A percentile compares a stretch with the other conserved stretches of the same genome.
These are phyloP conservation scores for Aporophyla nigra DNA, from an alignment of 2,888 invertebrate genomes.

Conservation along the genomic window DNA sequence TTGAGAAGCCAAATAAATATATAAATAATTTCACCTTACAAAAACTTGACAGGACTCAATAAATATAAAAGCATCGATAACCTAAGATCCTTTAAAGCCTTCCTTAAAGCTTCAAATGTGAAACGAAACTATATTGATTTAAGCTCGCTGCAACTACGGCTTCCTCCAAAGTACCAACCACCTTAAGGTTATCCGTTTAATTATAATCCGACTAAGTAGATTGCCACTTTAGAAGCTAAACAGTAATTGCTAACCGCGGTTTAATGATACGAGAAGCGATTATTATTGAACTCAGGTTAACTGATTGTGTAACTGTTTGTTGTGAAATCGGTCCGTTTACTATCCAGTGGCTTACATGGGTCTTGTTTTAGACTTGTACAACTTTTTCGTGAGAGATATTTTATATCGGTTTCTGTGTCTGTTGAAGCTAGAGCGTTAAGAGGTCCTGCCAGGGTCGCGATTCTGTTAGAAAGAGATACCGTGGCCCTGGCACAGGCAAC, in stretches of 20 bases:
- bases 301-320: conserved; percentile 30
- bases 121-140: conserved; percentile 39
- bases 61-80: conserved; percentile 15
- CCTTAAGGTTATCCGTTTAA: conserved; percentile 55
- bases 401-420: conserved; percentile 19
- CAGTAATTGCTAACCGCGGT: conserved; percentile 57
- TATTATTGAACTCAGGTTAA: conserved; percentile 54
- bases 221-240: conserved; percentile 53
- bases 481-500: too few species aligned
- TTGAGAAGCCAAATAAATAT: too few species aligned
- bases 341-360: not conserved
- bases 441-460: too few species aligned
- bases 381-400: conserved; percentile 30
- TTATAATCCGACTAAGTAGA: conserved; percentile 63
- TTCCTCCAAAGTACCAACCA: conserved; percentile 46
- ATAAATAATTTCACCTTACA: not conserved
- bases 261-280: conserved; percentile 44
- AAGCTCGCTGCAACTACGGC: conserved; percentile 45
- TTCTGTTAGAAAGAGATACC: too few species aligned
- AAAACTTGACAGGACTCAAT: not conserved
- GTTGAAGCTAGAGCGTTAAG: not conserved
- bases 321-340: conserved; percentile 8
- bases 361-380: conserved; percentile 7
- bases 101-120: conserved; percentile 14
- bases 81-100: conserved; percentile 1